Base-by-base conservation (phyloP, 1,140 invertebrate genomes). In the Diprion similis region DNA sequence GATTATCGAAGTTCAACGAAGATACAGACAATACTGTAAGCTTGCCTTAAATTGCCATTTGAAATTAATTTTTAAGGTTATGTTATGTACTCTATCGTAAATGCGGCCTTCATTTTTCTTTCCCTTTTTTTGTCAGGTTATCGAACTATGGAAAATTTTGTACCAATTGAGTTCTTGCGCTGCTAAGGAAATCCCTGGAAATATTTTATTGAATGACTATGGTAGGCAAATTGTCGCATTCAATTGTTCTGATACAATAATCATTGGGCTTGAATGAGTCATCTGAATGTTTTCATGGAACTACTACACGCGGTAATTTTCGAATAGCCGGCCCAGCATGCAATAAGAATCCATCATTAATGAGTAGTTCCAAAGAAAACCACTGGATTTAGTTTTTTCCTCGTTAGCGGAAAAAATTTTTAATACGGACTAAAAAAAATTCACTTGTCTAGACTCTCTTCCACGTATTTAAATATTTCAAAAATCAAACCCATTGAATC, bases 1-100 rank as follows among this genome's bases (percentile, higher is more conserved):
- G 78, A 73, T 68, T 79, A 67, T 78, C 81, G 9, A 84, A 84
- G 65, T 79, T 78, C 10, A 76, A 83, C 67, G 66, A 68, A 48
- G 66, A 68, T 18, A 71, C 75, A 1, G 71, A 80, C 6, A 71
- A 76, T 37, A 59, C 75, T 37, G 84, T 84, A 70, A 82, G 83
- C 81, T 18, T 66, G n/a, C 46, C 4, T 51, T 46, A 48, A 17
- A 45, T 67, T 17, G 8, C 37, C 24, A 7, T 8, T 59, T 59
- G 11, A 59, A 59, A 13, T 8, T 17, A 59, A 15, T 17, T 59
- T 59, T 59, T 59, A 8, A 59, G 51, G 51, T 59, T 59, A 59
- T 59, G n/a, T 59, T 59, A 17, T 3, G n/a, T 59, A 4, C 8
- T n/a, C 51, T 59, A 59, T n/a, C 45, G 73, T 51, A 37, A 59